Conservation (phyloP, 2,888 invertebrate species). For the Gibbula magus region DNA sequence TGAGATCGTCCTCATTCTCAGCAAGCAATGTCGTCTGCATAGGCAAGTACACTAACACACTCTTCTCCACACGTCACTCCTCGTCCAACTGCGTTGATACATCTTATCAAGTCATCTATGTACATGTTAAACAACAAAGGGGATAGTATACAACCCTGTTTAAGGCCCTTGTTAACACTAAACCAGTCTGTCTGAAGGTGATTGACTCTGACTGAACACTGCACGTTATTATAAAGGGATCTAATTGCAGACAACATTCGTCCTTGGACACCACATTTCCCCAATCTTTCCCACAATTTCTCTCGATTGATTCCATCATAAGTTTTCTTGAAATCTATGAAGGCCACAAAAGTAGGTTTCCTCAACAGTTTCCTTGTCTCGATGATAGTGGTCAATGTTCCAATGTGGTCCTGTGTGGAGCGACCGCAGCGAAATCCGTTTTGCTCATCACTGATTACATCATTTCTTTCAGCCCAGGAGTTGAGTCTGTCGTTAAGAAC, state of each 20-base stretch:
- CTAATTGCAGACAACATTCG: neutral
- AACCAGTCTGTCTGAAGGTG: no score
- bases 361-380: neutral
- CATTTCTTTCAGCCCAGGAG: neutral
- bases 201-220: no score
- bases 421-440: neutral
- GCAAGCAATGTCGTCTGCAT: no score
- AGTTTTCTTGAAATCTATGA: neutral
- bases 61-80: no score
- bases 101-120: no score
- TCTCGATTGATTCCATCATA: neutral
- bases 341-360: neutral
- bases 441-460: neutral
- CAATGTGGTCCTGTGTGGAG: neutral
- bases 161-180: no score
- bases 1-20: no score
- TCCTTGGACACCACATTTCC: neutral
- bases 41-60: no score
- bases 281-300: neutral
- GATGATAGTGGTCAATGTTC: neutral
- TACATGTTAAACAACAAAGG: no score
- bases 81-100: no score
- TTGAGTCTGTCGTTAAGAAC: neutral
- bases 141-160: no score
- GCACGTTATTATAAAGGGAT: neutral